Base-by-base conservation (phyloP, 2,113 vertebrate genomes). In the Elephantulus edwardii region DNA sequence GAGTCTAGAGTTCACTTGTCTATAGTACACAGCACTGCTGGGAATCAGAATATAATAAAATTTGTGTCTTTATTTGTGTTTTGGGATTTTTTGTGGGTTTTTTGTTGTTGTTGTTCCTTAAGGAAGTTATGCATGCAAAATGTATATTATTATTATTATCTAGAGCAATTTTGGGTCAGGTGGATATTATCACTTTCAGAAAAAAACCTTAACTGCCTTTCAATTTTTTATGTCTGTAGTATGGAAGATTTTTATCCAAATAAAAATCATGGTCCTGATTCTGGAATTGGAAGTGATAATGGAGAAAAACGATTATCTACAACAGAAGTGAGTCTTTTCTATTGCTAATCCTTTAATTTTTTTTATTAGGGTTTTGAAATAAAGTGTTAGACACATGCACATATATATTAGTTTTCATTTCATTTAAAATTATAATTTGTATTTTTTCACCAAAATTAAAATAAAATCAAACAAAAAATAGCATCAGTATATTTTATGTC, bases 241-340 rank as follows among this genome's bases (percentile, higher is more conserved):
- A 99, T 99, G 97, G 99, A 99, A 96, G 99, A 99, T 96, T 99
- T 99, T 91, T 99, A 99, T 96, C 99, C 99, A 68, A 99, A 97
- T 97, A 99, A 99, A 97, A 99, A 98, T 94, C 99, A 99, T 17
- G 99, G 99, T 24, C 99, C 99, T 89, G 99, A 99, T 96, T 99
- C 99, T 93, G 99, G 99, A 95, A 99, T 99, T 68, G 99, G 99
- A 88, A 99, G 99, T 95, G 99, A 99, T 97, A 99, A 99, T 93
- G 99, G 99, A 16, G 99, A 99, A 97, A 99, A 99, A 97, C 98
- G 99, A 86, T 97, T 99, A 68, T 99, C 99, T 30, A 98, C 99
- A 81, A 99, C 99, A 46, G 99, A 99, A 98, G 99, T 99, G 95
- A 97, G 98, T 96, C 60, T 92, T 90, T 88, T 93, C 50, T 62